Percentiles rank a stretch among this genome's conserved stretches.
These are phyloP conservation scores for Rhagoletis zephyria DNA, from an alignment of 1,140 invertebrate genomes.

Conservation along the genomic window DNA sequence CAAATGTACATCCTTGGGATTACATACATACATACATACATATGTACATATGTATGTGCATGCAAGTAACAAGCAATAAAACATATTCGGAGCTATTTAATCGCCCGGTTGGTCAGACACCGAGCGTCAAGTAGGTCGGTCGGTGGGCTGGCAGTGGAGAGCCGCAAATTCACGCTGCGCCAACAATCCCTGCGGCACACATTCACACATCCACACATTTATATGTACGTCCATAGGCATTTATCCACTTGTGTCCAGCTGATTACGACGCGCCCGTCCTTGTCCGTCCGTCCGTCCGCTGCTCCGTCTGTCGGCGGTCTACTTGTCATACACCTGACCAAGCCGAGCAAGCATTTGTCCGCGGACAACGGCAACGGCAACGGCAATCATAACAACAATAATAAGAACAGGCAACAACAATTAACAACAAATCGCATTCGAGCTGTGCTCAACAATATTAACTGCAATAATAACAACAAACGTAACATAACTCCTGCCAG, in stretches of 20 bases:
- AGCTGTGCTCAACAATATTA: slow-evolving; percentile 4
- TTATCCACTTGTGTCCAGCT: not conserved
- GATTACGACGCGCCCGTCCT: not conserved
- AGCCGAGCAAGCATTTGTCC: not conserved
- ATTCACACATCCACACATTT: not conserved
- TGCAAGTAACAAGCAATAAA: slow-evolving; percentile 6
- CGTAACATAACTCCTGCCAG: slow-evolving; percentile 26
- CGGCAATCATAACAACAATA: slow-evolving; percentile 14
- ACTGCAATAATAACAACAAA: slow-evolving; percentile 18
- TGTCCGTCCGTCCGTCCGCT: not conserved
- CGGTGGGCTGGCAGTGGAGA: not conserved
- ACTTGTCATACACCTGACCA: slow-evolving; percentile 38
- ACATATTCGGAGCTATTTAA: slow-evolving; percentile 30
- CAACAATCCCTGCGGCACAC: not conserved
- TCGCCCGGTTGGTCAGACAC: not conserved
- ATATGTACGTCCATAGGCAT: not conserved
- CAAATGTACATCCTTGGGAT: not conserved
- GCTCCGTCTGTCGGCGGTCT: not conserved
- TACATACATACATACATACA: not conserved
- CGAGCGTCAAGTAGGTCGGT: not conserved
- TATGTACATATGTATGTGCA: not conserved
- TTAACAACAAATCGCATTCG: slow-evolving; percentile 34
- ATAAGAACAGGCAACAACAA: slow-evolving; percentile 33
- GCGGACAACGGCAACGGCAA: not conserved
- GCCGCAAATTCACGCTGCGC: not conserved